Evolutionary conservation across 2,797 vertebrate genomes (phyloP), one percentile per base, ranked within the genome.

Genomic region (Gymnocypris eckloni): DNA sequence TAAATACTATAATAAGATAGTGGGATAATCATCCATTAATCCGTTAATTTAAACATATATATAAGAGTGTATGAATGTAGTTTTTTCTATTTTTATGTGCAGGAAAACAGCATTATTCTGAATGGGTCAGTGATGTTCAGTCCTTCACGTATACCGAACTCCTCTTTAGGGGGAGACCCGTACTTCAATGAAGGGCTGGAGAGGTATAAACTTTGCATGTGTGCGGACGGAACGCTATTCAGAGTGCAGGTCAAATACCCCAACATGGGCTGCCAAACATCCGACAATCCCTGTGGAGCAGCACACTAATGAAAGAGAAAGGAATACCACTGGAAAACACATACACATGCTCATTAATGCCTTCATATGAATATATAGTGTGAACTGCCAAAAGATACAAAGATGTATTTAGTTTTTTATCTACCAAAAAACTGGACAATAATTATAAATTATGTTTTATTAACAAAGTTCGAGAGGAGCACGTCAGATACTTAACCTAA

Each of bases 121-220:
- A 99, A 99, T 0, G 98, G 98, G 15, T 97, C 97, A 0, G 97
- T 99, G 92, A 96, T 97, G 97, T 96, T 99, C 88, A 98, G 95
- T 86, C 90, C 96, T 0, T 92, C 95, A 0, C 96, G 97, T 59
- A 97, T 99, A 87, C 98, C 98, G 0, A 97, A 95, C 48, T 96
- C 96, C 3, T 96, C 96, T 6, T 92, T 94, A 2, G 85, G 93
- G 0, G 96, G 94, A n/a, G 96, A 97, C 0, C 92, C 95, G 77
- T 94, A 96, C 12, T 96, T 92, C 2, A 94, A 96, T 0, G 95
- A 96, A 5, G 95, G 95, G 52, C 94, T 95, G 94, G 96, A 98
- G 89, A 95, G 98, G 48, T 99, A 99, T 94, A 99, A 99, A 94
- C 97, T 99, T 22, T 99, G 98, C 67, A 95, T 99, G 97, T 99